A percentile compares a stretch with the other conserved stretches of the same genome.
phyloP scores from a whole-genome alignment of 2,113 vertebrate genomes.

The Cyprinodon brontotheroides region DNA sequence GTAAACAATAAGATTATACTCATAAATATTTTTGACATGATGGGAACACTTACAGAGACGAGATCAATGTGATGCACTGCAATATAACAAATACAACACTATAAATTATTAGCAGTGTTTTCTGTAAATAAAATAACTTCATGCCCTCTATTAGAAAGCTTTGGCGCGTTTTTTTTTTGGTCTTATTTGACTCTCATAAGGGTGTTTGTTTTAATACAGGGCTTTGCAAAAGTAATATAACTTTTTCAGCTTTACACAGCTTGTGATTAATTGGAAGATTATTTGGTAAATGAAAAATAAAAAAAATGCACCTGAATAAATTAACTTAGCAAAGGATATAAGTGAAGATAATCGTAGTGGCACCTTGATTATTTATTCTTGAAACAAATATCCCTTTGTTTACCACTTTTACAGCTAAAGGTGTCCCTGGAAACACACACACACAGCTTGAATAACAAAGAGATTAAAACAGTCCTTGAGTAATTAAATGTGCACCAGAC shows the following conservation, averaged over 20 bases:
- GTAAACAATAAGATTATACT: constrained; percentile 27
- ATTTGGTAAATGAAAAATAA: not conserved
- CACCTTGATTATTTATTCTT: too few species aligned
- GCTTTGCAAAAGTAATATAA: not conserved
- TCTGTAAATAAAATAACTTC: not conserved
- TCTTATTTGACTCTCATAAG: not conserved
- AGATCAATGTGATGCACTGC: not conserved
- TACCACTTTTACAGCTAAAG: too few species aligned
- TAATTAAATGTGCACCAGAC: too few species aligned
- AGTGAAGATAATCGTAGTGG: too few species aligned
- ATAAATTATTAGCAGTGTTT: not conserved
- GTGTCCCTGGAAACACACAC: too few species aligned
- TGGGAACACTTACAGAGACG: constrained; percentile 26
- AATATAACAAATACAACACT: constrained; percentile 7
- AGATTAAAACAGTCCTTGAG: too few species aligned
- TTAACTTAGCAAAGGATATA: too few species aligned
- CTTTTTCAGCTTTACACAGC: not conserved
- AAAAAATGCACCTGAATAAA: too few species aligned
- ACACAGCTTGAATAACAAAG: too few species aligned
- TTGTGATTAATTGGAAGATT: not conserved
- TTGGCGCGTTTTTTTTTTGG: not conserved
- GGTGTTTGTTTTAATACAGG: not conserved
- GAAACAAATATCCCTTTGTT: too few species aligned
- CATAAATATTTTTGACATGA: constrained; percentile 30
- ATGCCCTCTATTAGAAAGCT: not conserved